Evolutionary conservation across 2,888 invertebrate species (phyloP).

Genomic region (Stenoptilia bipunctidactyla): DNA sequence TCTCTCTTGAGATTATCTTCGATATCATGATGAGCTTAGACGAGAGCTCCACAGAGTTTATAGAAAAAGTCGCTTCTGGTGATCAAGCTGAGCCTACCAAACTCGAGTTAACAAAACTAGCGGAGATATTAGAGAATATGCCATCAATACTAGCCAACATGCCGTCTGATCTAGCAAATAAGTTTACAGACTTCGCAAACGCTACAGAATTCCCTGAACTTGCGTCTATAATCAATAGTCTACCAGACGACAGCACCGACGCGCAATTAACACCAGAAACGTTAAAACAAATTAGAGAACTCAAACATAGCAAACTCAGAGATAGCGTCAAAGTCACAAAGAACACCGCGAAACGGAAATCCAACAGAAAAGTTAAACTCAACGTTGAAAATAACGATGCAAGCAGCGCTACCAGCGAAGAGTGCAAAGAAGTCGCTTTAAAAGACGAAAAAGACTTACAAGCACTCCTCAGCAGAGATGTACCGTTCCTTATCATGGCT

Average conservation of each 20-base stretch:
- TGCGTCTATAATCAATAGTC: slow-evolving; percentile 47
- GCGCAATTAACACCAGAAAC: slow-evolving; percentile 59
- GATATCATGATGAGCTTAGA: slow-evolving; percentile 57
- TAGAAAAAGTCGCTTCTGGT: slow-evolving; percentile 32
- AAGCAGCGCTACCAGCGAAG: slow-evolving; percentile 46
- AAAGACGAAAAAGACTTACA: slow-evolving; percentile 48
- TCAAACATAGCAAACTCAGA: slow-evolving; percentile 46
- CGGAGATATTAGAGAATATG: slow-evolving; percentile 53
- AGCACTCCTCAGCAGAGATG: slow-evolving; percentile 32
- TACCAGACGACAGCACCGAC: slow-evolving; percentile 37
- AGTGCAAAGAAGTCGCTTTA: slow-evolving; percentile 41
- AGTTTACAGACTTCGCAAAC: slow-evolving; percentile 44
- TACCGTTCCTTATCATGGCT: slow-evolving; percentile 25
- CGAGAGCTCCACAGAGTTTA: slow-evolving; percentile 44
- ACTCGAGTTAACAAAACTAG: slow-evolving; percentile 39
- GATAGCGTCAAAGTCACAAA: slow-evolving; percentile 58
- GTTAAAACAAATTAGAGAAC: slow-evolving; percentile 54
- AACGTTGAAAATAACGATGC: slow-evolving; percentile 33
- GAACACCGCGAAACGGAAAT: slow-evolving; percentile 54
- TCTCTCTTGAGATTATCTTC: slow-evolving; percentile 51
- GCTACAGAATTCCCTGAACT: slow-evolving; percentile 54
- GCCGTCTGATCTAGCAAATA: slow-evolving; percentile 58
- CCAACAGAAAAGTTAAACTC: slow-evolving; percentile 39
- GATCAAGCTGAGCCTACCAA: slow-evolving; percentile 39
- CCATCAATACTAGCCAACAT: slow-evolving; percentile 57